Evolutionary conservation across 2,797 vertebrate genomes (phyloP).

Genomic region (Danionella dracula): DNA sequence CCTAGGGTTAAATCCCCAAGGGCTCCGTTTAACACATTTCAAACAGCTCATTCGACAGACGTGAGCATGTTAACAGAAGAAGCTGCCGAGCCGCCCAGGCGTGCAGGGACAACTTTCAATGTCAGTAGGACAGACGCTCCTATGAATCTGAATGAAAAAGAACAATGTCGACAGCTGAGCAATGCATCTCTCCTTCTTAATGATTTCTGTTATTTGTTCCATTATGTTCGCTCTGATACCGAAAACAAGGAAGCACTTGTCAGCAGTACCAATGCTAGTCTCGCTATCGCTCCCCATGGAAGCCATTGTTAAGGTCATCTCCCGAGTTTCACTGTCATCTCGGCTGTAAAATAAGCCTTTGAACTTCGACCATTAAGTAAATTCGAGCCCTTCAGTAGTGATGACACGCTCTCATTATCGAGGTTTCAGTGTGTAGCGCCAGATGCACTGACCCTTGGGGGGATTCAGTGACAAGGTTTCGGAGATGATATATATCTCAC

Average conservation of each 20-base stretch:
- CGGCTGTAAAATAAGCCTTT: slow-evolving; percentile 35
- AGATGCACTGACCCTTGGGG: slow-evolving; percentile 35
- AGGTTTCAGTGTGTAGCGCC: slow-evolving; percentile 6
- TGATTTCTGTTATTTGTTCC: slow-evolving; percentile 17
- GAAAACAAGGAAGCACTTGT: slow-evolving; percentile 13
- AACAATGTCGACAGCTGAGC: slow-evolving; percentile 32
- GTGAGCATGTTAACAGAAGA: slow-evolving; percentile 37
- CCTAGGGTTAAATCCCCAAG: not conserved
- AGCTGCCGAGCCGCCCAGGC: slow-evolving; percentile 1
- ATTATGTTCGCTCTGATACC: slow-evolving; percentile 19
- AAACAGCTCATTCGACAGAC: slow-evolving; percentile 14
- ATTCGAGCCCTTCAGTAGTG: slow-evolving; percentile 30
- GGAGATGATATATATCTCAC: slow-evolving; percentile 40
- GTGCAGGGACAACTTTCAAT: slow-evolving; percentile 29
- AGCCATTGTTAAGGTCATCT: slow-evolving; percentile 44
- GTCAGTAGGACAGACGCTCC: slow-evolving; percentile 17
- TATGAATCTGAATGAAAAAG: slow-evolving; percentile 30
- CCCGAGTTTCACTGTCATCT: slow-evolving; percentile 50
- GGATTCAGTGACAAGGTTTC: slow-evolving; percentile 28
- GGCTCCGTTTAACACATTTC: slow-evolving; percentile 4
- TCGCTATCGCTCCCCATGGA: slow-evolving; percentile 5
- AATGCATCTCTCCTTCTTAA: not conserved
- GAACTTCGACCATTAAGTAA: slow-evolving; percentile 37
- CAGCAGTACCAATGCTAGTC: slow-evolving; percentile 11
- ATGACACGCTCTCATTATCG: slow-evolving; percentile 36